These are phyloP conservation scores for Heliothis subflexa DNA, from an alignment of 1,140 invertebrate genomes.

Conservation along the genomic window DNA sequence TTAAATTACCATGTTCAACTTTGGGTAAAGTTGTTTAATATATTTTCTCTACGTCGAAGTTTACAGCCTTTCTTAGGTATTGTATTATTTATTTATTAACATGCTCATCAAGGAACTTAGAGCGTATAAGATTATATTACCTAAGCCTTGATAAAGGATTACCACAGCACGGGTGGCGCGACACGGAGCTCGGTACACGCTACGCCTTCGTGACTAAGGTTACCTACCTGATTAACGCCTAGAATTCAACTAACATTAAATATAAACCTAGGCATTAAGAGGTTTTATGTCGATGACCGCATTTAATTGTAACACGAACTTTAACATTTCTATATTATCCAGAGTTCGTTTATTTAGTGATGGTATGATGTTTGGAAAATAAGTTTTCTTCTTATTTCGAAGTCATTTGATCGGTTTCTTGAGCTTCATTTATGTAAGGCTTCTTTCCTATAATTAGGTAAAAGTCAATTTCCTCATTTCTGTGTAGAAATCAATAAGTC, in stretches of 20 bases:
- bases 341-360: too few species aligned
- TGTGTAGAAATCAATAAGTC: too few species aligned
- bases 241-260: neutral
- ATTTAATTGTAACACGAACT: neutral
- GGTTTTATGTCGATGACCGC: neutral
- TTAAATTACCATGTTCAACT: too few species aligned
- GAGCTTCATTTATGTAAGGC: too few species aligned
- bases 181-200: constrained; percentile 16
- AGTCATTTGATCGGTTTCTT: too few species aligned
- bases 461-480: too few species aligned
- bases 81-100: neutral
- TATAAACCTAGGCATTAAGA: constrained; percentile 1
- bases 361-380: too few species aligned
- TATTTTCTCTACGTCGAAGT: neutral
- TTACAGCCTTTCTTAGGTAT: neutral
- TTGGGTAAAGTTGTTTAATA: too few species aligned
- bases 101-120: neutral
- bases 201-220: constrained; percentile 1
- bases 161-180: constrained; percentile 9
- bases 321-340: too few species aligned
- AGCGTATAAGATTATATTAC: constrained; percentile 47
- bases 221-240: constrained; percentile 20
- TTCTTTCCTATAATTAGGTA: too few species aligned
- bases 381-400: too few species aligned
- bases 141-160: constrained; percentile 46